phyloP scores from a whole-genome alignment of 2,113 vertebrate species.

The Alligator sinensis region DNA sequence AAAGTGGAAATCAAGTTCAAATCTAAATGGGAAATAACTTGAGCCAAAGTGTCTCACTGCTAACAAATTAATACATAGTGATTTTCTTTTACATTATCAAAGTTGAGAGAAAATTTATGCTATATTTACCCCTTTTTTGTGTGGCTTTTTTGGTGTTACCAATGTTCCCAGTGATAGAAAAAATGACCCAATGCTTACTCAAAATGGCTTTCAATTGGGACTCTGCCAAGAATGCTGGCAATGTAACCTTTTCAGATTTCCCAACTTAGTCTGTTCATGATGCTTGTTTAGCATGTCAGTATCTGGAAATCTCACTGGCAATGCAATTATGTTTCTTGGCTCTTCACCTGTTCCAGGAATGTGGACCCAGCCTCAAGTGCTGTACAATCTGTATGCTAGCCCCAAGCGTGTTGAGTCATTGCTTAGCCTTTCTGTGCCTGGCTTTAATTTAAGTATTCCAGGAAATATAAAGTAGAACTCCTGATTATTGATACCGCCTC shows the following conservation, averaged over 20 bases:
- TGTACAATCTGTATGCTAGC: neutral
- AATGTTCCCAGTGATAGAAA: neutral
- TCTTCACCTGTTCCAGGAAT: neutral
- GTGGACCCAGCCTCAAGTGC: neutral
- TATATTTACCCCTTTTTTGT: neutral
- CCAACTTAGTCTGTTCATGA: neutral
- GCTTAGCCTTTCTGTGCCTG: neutral
- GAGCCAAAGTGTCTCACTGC: neutral
- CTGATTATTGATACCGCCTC: neutral
- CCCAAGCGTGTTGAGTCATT: neutral
- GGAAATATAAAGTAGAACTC: constrained; percentile 1
- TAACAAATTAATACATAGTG: neutral
- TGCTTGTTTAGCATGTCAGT: neutral
- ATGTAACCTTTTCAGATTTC: neutral
- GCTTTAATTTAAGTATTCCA: constrained; percentile 10
- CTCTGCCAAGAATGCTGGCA: neutral
- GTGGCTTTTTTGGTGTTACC: neutral
- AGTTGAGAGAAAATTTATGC: neutral
- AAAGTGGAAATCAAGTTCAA: neutral
- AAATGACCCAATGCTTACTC: neutral
- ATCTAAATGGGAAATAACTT: neutral
- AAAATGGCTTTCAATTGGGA: neutral
- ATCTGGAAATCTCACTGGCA: neutral
- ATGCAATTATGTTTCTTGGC: neutral
- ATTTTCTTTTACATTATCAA: neutral